Evolutionary conservation across 2,888 invertebrate species (phyloP).

Genomic region (Drosophila bunnanda): DNA sequence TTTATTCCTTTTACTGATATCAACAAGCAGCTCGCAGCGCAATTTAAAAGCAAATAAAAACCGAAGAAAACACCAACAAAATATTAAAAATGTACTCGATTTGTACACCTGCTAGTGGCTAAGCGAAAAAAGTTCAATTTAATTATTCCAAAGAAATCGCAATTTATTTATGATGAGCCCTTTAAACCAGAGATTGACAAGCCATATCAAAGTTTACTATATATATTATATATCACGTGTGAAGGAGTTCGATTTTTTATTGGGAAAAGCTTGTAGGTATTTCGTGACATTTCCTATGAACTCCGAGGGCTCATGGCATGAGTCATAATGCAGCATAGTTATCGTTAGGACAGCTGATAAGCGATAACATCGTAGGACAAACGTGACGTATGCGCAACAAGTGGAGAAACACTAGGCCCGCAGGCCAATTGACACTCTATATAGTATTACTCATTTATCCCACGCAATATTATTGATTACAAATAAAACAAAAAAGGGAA

Average conservation of each 20-base stretch:
- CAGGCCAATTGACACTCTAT: not conserved
- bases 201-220: constrained; percentile 1
- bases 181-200: constrained; percentile 11
- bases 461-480: constrained; percentile 20
- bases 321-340: constrained; percentile 9
- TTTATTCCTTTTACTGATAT: constrained; percentile 26
- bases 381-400: constrained; percentile 42
- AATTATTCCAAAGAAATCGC: constrained; percentile 20
- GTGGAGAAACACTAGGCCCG: constrained; percentile 7
- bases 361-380: constrained; percentile 31
- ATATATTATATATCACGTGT: constrained; percentile 7
- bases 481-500: not conserved
- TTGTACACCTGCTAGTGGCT: constrained; percentile 18
- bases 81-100: constrained; percentile 6
- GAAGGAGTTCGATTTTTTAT: not conserved
- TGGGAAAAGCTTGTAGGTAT: not conserved
- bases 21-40: constrained; percentile 17
- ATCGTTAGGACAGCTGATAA: constrained; percentile 14
- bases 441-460: constrained; percentile 24
- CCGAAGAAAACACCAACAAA: not conserved
- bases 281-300: constrained; percentile 6
- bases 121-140: constrained; percentile 6
- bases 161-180: constrained; percentile 23
- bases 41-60: constrained; percentile 2
- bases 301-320: not conserved